Evolutionary conservation across 2,888 invertebrate species (phyloP).

Genomic region (Stramonita haemastoma): DNA sequence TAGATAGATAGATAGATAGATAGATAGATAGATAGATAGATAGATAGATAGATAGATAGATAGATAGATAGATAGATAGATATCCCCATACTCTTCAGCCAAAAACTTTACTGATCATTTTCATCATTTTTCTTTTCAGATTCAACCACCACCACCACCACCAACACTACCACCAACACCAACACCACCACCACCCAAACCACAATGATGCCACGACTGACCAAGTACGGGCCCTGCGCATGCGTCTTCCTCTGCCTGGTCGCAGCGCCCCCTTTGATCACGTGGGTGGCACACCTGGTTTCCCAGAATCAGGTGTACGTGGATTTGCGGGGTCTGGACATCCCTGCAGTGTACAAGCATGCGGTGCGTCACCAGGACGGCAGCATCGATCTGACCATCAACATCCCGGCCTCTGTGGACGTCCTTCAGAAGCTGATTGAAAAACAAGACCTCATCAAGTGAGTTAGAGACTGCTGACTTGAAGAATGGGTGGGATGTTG

Average conservation of each 20-base stretch:
- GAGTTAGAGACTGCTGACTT: not conserved
- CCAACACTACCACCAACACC: too few relatives aligned
- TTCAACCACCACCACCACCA: too few relatives aligned
- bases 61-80: too few relatives aligned
- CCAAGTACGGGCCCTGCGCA: conserved; percentile 3
- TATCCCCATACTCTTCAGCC: too few relatives aligned
- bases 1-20: too few relatives aligned
- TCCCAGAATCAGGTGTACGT: not conserved
- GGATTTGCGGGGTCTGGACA: not conserved
- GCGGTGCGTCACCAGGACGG: conserved; percentile 41
- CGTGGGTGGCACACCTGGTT: not conserved
- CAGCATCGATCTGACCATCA: conserved; percentile 45
- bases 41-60: too few relatives aligned
- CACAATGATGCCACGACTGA: not conserved
- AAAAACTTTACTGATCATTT: too few relatives aligned
- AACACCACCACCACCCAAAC: too few relatives aligned
- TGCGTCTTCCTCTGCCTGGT: conserved; percentile 16
- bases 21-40: too few relatives aligned
- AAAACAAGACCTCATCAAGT: not conserved
- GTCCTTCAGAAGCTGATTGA: not conserved
- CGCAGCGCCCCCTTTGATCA: conserved; percentile 14
- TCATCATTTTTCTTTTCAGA: too few relatives aligned
- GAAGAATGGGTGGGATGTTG: too few relatives aligned
- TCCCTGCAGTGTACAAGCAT: conserved; percentile 30
- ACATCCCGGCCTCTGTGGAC: conserved; percentile 40